phyloP scores from a whole-genome alignment of 2,888 invertebrate genomes.

The Diarsia rubi region DNA sequence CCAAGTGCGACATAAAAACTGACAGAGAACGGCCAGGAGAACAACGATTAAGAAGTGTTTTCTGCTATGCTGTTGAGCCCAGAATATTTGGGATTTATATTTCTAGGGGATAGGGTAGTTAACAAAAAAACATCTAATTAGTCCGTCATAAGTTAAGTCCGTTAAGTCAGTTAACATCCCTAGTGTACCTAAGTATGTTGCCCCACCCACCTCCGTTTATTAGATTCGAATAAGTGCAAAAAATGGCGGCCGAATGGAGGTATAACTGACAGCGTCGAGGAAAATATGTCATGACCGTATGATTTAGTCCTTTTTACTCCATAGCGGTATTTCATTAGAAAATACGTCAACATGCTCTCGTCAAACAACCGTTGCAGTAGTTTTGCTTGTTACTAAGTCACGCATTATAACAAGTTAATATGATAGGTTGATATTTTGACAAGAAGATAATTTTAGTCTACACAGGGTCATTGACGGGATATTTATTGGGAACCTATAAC shows the following conservation, averaged over 20 bases:
- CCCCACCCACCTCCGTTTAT: background rate
- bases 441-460: constrained; percentile 6
- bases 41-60: background rate
- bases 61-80: background rate
- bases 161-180: no score
- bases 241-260: constrained; percentile 26
- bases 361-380: constrained; percentile 10
- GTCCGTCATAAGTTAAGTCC: no score
- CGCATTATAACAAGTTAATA: constrained; percentile 13
- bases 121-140: no score
- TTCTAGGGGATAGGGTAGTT: no score
- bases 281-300: constrained; percentile 47
- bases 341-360: constrained; percentile 24
- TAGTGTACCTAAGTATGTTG: background rate
- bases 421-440: background rate
- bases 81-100: background rate
- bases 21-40: no score
- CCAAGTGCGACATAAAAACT: background rate
- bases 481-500: no score
- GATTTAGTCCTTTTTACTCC: constrained; percentile 16
- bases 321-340: constrained; percentile 18
- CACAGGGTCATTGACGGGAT: background rate
- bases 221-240: constrained; percentile 15
- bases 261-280: constrained; percentile 15
- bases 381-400: constrained; percentile 19